Conservation (phyloP, 2,113 vertebrate species). For the Ellobius talpinus region DNA sequence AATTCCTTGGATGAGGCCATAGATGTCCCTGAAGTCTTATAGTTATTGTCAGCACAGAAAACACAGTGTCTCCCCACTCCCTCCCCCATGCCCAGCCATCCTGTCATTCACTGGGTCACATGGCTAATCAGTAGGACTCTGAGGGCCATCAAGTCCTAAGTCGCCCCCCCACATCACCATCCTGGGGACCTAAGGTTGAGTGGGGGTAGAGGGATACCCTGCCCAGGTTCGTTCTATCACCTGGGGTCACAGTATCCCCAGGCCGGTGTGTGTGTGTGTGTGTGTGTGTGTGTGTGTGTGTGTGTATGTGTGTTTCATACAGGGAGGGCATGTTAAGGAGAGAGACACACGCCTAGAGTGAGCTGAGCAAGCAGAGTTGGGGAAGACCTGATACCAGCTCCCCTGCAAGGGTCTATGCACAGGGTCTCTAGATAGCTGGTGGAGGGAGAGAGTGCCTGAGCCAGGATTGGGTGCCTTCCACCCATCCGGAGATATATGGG, state of each 20-base stretch:
- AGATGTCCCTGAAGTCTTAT: background rate
- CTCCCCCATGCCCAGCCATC: background rate
- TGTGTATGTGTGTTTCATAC: background rate
- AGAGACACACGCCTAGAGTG: background rate
- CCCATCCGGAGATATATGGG: too few species aligned
- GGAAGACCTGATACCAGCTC: background rate
- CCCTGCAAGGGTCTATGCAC: background rate
- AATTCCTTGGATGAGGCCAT: background rate
- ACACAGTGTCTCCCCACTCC: background rate
- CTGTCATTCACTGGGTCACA: background rate
- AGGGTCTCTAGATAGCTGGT: background rate
- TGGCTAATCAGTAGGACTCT: background rate
- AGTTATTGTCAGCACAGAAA: background rate
- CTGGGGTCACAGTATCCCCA: background rate
- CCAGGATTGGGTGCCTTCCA: background rate
- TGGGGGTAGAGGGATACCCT: background rate
- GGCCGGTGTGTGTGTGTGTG: too few species aligned
- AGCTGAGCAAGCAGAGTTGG: too few species aligned
- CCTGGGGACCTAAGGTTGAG: background rate
- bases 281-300: too few species aligned
- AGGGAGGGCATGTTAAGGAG: background rate
- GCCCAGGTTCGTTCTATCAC: background rate
- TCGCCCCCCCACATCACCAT: background rate
- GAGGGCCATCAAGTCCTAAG: background rate
- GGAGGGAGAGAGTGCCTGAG: background rate